These are phyloP conservation scores for Myxocyprinus asiaticus DNA, from an alignment of 2,113 vertebrate species.

Conservation along the genomic window DNA sequence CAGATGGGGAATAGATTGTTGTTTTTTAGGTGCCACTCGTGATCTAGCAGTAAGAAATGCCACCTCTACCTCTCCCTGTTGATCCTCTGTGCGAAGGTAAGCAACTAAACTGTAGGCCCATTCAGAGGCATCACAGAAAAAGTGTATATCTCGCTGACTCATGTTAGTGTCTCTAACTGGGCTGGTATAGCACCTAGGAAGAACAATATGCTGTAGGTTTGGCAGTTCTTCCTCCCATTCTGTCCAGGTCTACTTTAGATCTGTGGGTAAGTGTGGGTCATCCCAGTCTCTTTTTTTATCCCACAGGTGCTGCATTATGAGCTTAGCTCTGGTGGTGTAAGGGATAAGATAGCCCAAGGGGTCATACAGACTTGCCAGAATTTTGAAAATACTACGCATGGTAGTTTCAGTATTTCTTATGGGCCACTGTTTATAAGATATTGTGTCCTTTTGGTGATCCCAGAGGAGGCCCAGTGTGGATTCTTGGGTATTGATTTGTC, in stretches of 20 bases:
- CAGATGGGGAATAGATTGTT: constrained; percentile 12
- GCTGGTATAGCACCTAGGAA: background rate
- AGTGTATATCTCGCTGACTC: background rate
- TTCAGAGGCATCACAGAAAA: constrained; percentile 20
- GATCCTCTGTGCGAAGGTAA: background rate
- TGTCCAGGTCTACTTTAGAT: background rate
- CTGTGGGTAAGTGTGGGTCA: too few species aligned
- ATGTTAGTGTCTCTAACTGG: too few species aligned
- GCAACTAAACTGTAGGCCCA: constrained; percentile 10
- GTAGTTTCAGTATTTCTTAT: background rate
- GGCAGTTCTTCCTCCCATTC: background rate
- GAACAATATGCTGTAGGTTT: background rate
- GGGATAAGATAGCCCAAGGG: too few species aligned
- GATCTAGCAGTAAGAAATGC: constrained; percentile 22
- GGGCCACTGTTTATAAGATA: background rate
- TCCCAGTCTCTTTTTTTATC: too few species aligned
- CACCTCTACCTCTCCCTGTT: background rate
- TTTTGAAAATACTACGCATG: background rate
- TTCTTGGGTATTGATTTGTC: background rate
- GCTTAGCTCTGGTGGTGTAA: too few species aligned
- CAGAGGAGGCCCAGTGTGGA: background rate
- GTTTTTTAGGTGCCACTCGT: background rate
- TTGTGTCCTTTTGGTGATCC: background rate
- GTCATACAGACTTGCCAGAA: too few species aligned
- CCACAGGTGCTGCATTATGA: too few species aligned